Evolutionary conservation across 2,797 vertebrate species (phyloP).

Genomic region (Salmo trutta): DNA sequence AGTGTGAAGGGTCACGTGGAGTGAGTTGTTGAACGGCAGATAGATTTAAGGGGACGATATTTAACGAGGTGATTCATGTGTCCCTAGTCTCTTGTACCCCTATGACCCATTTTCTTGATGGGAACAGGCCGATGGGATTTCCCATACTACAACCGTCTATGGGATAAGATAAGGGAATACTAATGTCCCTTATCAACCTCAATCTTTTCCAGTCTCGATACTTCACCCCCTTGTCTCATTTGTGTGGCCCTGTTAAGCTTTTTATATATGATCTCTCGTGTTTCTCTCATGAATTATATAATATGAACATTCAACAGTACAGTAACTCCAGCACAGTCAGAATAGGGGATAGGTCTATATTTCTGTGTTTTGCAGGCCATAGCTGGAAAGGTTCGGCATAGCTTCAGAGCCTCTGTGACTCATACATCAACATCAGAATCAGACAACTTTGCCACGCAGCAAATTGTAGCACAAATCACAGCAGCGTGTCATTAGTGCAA

Average conservation of each 20-base stretch:
- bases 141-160: conserved; percentile 54
- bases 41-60: conserved; percentile 39
- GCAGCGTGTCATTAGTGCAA: conserved; percentile 50
- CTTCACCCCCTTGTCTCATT: conserved; percentile 28
- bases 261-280: conserved; percentile 26
- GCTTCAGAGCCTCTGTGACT: conserved; percentile 15
- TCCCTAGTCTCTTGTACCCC: conserved; percentile 50
- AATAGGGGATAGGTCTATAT: conserved; percentile 9
- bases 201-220: conserved; percentile 26
- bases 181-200: conserved; percentile 56
- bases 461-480: conserved; percentile 48
- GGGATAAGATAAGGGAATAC: conserved; percentile 60
- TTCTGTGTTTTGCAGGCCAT: conserved; percentile 31
- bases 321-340: background rate
- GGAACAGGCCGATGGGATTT: conserved; percentile 60
- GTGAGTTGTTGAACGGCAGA: conserved; percentile 31
- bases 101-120: conserved; percentile 54
- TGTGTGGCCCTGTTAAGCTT: conserved; percentile 44
- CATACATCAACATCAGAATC: conserved; percentile 48
- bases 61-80: conserved; percentile 61
- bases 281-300: conserved; percentile 30
- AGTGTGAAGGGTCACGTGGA: conserved; percentile 63
- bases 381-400: conserved; percentile 11
- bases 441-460: conserved; percentile 36
- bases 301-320: conserved; percentile 20